Evolutionary conservation across 2,113 vertebrate species (phyloP).

Genomic region (Oryzias javanicus): DNA sequence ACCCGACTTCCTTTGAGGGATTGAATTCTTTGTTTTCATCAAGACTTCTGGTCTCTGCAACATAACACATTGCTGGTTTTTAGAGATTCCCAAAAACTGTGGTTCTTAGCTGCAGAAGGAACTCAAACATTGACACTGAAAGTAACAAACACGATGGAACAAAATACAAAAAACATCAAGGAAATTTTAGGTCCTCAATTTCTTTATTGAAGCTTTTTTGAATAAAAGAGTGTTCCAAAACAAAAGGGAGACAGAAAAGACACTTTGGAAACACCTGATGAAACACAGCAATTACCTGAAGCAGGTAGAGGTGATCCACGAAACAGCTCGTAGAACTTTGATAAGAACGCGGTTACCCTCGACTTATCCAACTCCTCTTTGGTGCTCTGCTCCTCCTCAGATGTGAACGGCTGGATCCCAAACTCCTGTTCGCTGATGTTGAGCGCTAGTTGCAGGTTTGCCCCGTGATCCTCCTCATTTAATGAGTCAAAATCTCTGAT

Average conservation of each 20-base stretch:
- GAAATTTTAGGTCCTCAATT: slow-evolving; percentile 27
- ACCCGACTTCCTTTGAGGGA: slow-evolving; percentile 76
- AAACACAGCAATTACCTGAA: slow-evolving; percentile 72
- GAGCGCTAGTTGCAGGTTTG: slow-evolving; percentile 91
- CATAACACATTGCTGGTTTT: slow-evolving; percentile 19
- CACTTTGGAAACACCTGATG: background rate
- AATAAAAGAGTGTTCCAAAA: slow-evolving; percentile 3
- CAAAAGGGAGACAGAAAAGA: background rate
- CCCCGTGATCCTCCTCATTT: slow-evolving; percentile 81
- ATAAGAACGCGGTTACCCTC: slow-evolving; percentile 89
- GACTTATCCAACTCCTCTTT: slow-evolving; percentile 85
- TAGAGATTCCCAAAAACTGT: slow-evolving; percentile 8
- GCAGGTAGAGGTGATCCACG: slow-evolving; percentile 83
- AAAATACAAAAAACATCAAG: slow-evolving; percentile 21
- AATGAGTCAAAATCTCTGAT: slow-evolving; percentile 88
- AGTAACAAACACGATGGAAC: slow-evolving; percentile 28
- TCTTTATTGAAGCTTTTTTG: background rate
- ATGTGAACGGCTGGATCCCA: slow-evolving; percentile 86
- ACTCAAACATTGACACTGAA: slow-evolving; percentile 47
- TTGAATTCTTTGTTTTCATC: slow-evolving; percentile 80
- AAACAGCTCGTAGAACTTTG: slow-evolving; percentile 96
- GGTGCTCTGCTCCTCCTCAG: slow-evolving; percentile 80
- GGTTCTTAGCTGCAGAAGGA: slow-evolving; percentile 21
- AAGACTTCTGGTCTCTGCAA: slow-evolving; percentile 76
- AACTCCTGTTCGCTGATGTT: slow-evolving; percentile 89